These are phyloP conservation scores for Geotrypetes seraphini DNA, from an alignment of 2,797 vertebrate species.

Conservation along the genomic window DNA sequence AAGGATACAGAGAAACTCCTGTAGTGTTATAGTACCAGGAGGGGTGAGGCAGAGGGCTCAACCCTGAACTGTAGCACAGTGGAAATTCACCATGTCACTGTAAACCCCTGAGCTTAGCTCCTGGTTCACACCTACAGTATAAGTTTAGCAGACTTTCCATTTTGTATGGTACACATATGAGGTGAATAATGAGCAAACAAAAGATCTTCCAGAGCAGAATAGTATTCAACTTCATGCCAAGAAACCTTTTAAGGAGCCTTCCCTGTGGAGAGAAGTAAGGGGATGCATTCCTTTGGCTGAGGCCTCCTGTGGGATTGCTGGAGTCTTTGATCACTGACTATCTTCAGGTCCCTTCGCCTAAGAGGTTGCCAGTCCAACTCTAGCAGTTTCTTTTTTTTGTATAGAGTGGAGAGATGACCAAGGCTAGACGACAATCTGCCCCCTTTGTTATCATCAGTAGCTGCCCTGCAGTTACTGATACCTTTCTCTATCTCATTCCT, in stretches of 20 bases:
- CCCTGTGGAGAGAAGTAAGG: constrained; percentile 37
- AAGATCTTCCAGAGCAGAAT: constrained; percentile 3
- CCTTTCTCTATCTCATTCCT: too few species aligned
- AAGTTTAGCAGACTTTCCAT: not conserved
- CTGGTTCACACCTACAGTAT: not conserved
- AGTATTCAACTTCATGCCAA: constrained; percentile 28
- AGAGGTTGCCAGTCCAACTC: constrained; percentile 6
- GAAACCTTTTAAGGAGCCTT: constrained; percentile 27
- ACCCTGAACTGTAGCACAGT: too few species aligned
- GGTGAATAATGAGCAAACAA: not conserved
- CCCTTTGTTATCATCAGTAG: too few species aligned
- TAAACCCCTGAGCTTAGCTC: not conserved
- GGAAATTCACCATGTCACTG: too few species aligned
- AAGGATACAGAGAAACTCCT: too few species aligned
- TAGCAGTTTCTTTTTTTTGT: not conserved
- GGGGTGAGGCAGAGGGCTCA: too few species aligned
- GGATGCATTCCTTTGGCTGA: constrained; percentile 29
- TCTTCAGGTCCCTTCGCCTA: constrained; percentile 34
- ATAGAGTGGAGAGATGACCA: too few species aligned
- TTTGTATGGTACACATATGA: not conserved
- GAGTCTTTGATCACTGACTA: constrained; percentile 34
- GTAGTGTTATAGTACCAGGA: too few species aligned
- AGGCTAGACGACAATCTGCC: too few species aligned
- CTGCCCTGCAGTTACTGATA: too few species aligned
- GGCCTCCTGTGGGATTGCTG: constrained; percentile 27